These are phyloP conservation scores for Radopholus similis DNA, from an alignment of 1,140 invertebrate species.

Conservation along the genomic window DNA sequence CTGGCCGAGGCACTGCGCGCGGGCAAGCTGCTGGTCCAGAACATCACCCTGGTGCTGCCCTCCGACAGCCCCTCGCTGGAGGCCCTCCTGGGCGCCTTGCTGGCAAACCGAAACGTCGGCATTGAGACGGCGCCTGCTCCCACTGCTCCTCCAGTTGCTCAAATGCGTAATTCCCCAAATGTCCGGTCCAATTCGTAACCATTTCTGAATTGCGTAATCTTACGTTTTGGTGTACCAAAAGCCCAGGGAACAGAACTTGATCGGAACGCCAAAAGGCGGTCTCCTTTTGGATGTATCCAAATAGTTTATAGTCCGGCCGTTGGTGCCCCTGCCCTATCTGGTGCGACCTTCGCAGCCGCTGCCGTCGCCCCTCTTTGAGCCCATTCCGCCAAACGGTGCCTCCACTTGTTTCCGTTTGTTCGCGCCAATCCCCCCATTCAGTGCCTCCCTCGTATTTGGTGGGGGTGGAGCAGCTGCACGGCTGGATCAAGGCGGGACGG, in stretches of 20 bases:
- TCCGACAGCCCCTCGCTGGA: background rate
- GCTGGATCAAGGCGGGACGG: constrained; percentile 24
- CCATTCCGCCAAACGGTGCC: too few relatives aligned
- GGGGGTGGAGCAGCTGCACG: constrained; percentile 25
- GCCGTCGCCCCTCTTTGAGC: too few relatives aligned
- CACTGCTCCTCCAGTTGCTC: background rate
- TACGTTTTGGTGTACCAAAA: constrained; percentile 8
- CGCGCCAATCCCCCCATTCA: too few relatives aligned
- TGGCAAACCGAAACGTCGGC: background rate
- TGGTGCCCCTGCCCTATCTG: background rate
- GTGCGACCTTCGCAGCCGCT: background rate
- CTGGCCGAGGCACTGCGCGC: constrained; percentile 7
- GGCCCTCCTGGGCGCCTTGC: background rate
- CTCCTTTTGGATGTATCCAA: too few relatives aligned
- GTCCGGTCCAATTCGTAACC: too few relatives aligned
- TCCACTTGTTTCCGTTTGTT: too few relatives aligned
- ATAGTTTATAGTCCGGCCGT: constrained; percentile 19
- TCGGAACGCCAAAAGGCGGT: too few relatives aligned
- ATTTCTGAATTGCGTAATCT: constrained; percentile 1
- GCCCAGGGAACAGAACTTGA: too few relatives aligned
- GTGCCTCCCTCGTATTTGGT: constrained; percentile 5
- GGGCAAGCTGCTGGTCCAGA: constrained; percentile 18
- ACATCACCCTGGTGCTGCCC: constrained; percentile 24
- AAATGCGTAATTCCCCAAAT: background rate
- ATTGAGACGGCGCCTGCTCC: background rate